Evolutionary conservation across 2,888 invertebrate genomes (phyloP), one percentile per base, ranked within the genome.

Genomic region (Eristalinus aeneus): DNA sequence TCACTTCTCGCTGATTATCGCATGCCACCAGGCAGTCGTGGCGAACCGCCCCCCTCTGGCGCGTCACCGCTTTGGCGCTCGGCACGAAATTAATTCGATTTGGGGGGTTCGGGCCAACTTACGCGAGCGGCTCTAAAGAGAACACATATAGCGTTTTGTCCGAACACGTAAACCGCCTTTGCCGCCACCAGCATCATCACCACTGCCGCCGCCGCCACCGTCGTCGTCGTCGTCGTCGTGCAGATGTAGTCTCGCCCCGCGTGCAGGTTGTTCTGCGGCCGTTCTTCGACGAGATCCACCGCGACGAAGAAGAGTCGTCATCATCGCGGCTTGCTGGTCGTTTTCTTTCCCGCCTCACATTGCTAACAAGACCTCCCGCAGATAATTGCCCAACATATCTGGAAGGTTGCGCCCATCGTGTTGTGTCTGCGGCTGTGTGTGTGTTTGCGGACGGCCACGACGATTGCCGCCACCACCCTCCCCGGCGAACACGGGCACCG

Each of bases 311-410:
- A 34, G 36, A 77, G 77, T 68, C 79, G 72, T 76, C 67, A 68
- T 61, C 73, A 23, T 65, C 16, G 16, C 63, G 80, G 75, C 74
- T 80, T 80, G 80, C 63, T 80, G 64, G 77, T 86, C 82, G 86
- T 86, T 86, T 86, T 86, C 81, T 86, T 86, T 82, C 86, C 86
- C 86, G 86, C 86, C 86, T 86, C 82, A 77, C 82, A 86, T 82
- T 82, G 86, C 86, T 86, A 86, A 86, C 86, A 86, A 86, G 86
- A 86, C 86, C 86, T 86, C 86, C 81, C 86, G 86, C 86, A 82
- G 86, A 86, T 86, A 86, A 86, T 86, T 86, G 86, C 86, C 77
- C 86, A 82, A 82, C 86, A 86, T 86, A 86, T 86, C 86, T 86
- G 69, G 86, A 86, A 86, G 86, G 86, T 82, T 86, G 82, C 86